These are phyloP conservation scores for Hemichromis elongatus DNA, from an alignment of 2,113 vertebrate species.

Conservation along the genomic window DNA sequence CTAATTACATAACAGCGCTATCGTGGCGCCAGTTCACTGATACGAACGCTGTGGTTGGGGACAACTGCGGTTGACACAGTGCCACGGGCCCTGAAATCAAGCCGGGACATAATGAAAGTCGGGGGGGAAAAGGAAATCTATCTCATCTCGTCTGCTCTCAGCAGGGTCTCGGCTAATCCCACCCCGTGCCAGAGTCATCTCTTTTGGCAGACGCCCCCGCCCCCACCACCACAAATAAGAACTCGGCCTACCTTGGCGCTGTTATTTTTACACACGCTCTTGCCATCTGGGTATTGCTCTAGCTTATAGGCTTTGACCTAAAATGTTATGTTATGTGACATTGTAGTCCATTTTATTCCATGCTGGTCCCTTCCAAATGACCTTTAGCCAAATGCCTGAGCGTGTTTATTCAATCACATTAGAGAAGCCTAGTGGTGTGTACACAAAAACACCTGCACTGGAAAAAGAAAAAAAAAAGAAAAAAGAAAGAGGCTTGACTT, in stretches of 20 bases:
- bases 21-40: conserved; percentile 32
- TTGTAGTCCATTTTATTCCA: conserved; percentile 52
- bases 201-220: background rate
- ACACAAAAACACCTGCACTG: conserved; percentile 68
- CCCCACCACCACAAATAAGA: background rate
- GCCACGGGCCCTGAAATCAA: conserved; percentile 32
- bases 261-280: conserved; percentile 26
- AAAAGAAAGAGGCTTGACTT: background rate
- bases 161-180: conserved; percentile 15
- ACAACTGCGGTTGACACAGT: conserved; percentile 18
- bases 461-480: background rate
- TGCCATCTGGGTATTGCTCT: conserved; percentile 19
- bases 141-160: conserved; percentile 15
- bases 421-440: conserved; percentile 46
- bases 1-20: conserved; percentile 46
- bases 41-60: conserved; percentile 16
- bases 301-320: conserved; percentile 13
- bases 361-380: conserved; percentile 38
- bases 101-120: conserved; percentile 16
- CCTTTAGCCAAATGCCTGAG: conserved; percentile 38
- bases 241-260: conserved; percentile 10
- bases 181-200: background rate
- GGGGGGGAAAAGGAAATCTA: conserved; percentile 8
- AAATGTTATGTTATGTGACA: conserved; percentile 45
- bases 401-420: conserved; percentile 62